A percentile compares a stretch with the other conserved stretches of the same genome.
phyloP scores from a whole-genome alignment of 1,140 invertebrate species.

The Aphaenogaster rudis region DNA sequence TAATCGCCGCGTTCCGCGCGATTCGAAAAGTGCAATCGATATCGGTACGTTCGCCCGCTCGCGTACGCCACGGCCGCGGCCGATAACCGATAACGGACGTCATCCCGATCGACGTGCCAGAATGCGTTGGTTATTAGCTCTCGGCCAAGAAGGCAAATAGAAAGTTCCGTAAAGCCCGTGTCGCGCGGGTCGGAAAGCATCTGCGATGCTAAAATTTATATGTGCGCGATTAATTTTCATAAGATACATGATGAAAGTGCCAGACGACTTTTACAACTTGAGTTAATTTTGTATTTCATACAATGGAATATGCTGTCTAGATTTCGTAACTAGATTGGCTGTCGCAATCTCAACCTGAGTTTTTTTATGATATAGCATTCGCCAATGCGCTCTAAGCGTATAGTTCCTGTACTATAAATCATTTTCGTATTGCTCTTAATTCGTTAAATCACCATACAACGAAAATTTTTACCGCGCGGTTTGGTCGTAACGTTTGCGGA shows the following conservation, averaged over 20 bases:
- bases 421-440: background rate
- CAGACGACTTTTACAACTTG: background rate
- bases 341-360: background rate
- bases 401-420: background rate
- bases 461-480: background rate
- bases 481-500: background rate
- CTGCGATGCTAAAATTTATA: background rate
- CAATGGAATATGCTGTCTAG: background rate
- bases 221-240: background rate
- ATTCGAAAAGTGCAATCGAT: slow-evolving; percentile 63
- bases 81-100: slow-evolving; percentile 55
- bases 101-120: background rate
- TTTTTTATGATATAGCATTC: background rate
- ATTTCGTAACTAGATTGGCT: background rate
- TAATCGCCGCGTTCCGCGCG: slow-evolving; percentile 70
- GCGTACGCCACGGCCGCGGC: background rate
- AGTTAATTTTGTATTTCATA: background rate
- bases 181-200: background rate
- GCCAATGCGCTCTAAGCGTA: background rate
- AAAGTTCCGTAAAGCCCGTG: slow-evolving; percentile 4
- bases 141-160: slow-evolving; percentile 26
- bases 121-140: slow-evolving; percentile 45
- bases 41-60: slow-evolving; percentile 19
- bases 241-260: background rate
- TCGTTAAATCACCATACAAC: background rate